Percentiles rank a stretch among this genome's conserved stretches.
Evolutionary conservation across 1,140 invertebrate species (phyloP).

Genomic region (Ceratoteleas bidentatus): DNA sequence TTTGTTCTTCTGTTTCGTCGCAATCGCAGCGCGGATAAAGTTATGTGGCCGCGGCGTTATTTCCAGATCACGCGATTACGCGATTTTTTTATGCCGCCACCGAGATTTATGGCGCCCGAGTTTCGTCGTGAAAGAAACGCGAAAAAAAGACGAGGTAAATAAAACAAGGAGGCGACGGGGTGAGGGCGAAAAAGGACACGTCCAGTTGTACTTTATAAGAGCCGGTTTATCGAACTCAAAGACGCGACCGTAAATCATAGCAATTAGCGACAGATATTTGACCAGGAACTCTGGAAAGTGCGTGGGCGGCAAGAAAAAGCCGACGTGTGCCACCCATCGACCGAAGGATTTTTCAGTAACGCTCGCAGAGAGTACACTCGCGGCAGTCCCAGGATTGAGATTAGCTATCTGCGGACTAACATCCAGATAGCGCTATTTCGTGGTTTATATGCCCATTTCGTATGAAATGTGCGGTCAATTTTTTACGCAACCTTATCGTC

Average conservation of each 20-base stretch:
- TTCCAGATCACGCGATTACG: slow-evolving; percentile 46
- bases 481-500: too few species aligned
- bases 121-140: background rate
- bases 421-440: too few species aligned
- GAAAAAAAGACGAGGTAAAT: too few species aligned
- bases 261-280: slow-evolving; percentile 46
- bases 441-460: too few species aligned
- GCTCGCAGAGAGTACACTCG: background rate
- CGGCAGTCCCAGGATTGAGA: background rate
- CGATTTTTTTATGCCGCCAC: slow-evolving; percentile 31
- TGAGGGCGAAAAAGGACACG: slow-evolving; percentile 14
- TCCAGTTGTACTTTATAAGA: slow-evolving; percentile 13
- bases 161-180: too few species aligned
- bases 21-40: slow-evolving; percentile 41
- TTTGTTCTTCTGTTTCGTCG: slow-evolving; percentile 35
- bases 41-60: slow-evolving; percentile 44
- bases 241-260: slow-evolving; percentile 28
- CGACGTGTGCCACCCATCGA: slow-evolving; percentile 30
- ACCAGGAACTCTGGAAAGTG: slow-evolving; percentile 8
- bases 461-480: too few species aligned
- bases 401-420: too few species aligned
- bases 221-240: slow-evolving; percentile 39
- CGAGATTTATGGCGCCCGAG: slow-evolving; percentile 29
- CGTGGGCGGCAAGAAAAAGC: slow-evolving; percentile 20
- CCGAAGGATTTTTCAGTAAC: slow-evolving; percentile 12